Conservation (phyloP, 2,113 vertebrate species). For the Sphaerodactylus townsendi region DNA sequence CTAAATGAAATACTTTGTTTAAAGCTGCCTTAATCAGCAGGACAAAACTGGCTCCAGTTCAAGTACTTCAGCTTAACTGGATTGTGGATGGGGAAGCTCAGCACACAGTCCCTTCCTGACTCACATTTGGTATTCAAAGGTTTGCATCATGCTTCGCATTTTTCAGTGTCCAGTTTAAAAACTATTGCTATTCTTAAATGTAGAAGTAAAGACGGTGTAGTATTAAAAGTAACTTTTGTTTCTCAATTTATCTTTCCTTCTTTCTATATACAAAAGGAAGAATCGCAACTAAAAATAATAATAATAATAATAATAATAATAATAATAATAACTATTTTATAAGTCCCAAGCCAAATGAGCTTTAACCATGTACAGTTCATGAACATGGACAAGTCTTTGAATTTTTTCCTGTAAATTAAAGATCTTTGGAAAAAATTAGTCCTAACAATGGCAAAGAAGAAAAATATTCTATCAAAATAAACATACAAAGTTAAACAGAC, state of each 20-base stretch:
- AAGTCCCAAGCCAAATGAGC: not conserved
- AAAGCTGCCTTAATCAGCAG: not conserved
- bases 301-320: too few species aligned
- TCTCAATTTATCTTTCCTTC: not conserved
- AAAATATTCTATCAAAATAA: not conserved
- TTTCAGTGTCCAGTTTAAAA: not conserved
- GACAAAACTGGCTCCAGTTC: not conserved
- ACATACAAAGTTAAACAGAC: not conserved
- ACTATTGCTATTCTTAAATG: not conserved
- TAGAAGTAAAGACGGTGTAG: not conserved
- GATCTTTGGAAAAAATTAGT: not conserved
- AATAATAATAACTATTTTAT: too few species aligned
- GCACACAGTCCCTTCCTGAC: not conserved
- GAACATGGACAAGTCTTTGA: not conserved
- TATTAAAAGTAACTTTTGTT: not conserved
- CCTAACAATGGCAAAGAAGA: not conserved
- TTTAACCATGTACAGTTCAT: not conserved
- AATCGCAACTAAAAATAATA: not conserved
- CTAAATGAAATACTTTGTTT: not conserved
- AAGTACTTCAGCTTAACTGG: not conserved
- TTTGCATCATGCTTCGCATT: not conserved
- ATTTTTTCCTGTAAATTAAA: not conserved
- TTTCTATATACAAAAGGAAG: not conserved
- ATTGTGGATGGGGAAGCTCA: not conserved
- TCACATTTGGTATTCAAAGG: not conserved